phyloP scores from a whole-genome alignment of 2,797 vertebrate genomes.

The Hipposideros larvatus region DNA sequence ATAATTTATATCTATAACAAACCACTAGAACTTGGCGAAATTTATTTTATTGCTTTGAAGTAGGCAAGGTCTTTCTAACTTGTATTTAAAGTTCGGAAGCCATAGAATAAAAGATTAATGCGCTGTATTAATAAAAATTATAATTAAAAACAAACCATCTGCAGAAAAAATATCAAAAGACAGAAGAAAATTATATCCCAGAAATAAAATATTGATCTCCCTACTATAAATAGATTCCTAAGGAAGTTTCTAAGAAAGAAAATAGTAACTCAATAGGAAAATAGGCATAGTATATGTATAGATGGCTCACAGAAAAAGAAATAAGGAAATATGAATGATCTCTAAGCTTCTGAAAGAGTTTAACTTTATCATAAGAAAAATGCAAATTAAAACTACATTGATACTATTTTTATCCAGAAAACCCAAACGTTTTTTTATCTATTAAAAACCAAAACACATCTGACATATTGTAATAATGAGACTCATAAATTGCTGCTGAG shows the following conservation, averaged over 20 bases:
- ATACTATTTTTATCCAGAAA: neutral
- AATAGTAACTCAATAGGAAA: neutral
- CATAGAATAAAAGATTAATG: neutral
- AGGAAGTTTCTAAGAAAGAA: conserved; percentile 15
- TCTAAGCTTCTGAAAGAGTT: neutral
- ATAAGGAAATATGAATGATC: neutral
- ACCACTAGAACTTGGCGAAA: conserved; percentile 2
- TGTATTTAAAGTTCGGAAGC: neutral
- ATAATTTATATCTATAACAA: neutral
- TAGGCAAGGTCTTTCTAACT: neutral
- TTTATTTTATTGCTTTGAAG: conserved; percentile 24
- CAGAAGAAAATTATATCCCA: neutral
- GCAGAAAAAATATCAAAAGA: neutral
- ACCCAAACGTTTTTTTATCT: neutral
- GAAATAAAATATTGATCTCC: conserved; percentile 33
- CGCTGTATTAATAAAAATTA: neutral
- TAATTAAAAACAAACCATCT: conserved; percentile 9
- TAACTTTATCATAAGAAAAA: conserved; percentile 44
- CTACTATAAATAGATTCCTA: neutral
- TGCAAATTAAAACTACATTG: neutral
- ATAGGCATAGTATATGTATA: neutral
- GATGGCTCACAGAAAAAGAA: conserved; percentile 30
- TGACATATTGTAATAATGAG: neutral
- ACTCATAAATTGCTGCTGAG: neutral
- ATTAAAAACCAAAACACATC: neutral